Conservation (phyloP, 2,797 vertebrate genomes). For the Helarctos malayanus region DNA sequence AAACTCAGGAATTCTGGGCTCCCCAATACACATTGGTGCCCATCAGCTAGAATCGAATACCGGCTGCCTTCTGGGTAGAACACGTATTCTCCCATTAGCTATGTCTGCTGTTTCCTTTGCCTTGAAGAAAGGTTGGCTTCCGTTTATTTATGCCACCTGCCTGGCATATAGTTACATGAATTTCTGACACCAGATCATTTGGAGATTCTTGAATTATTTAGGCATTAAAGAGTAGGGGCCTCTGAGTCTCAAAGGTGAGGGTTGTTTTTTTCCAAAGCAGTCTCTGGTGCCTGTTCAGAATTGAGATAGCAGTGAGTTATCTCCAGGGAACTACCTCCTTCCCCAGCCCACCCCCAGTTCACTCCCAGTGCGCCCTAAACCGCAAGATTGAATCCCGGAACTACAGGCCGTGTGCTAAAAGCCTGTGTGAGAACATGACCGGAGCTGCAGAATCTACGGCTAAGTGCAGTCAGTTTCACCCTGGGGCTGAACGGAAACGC, state of each 20-base stretch:
- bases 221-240: not conserved
- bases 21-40: not conserved
- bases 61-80: not conserved
- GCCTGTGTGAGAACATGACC: not conserved
- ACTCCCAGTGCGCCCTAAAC: not conserved
- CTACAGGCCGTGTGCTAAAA: not conserved
- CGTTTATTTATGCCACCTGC: not conserved
- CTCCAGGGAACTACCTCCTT: not conserved
- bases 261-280: not conserved
- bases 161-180: not conserved
- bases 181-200: slow-evolving; percentile 15
- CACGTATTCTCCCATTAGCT: not conserved
- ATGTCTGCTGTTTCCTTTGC: not conserved
- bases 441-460: not conserved
- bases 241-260: not conserved
- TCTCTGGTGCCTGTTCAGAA: not conserved
- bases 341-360: not conserved
- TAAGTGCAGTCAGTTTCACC: not conserved
- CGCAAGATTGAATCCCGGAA: not conserved
- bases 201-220: not conserved
- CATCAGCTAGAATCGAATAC: not conserved
- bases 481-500: slow-evolving; percentile 55
- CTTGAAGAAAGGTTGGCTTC: not conserved
- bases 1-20: not conserved
- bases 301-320: not conserved